These are phyloP conservation scores for Oophaga sylvatica DNA, from an alignment of 2,797 vertebrate genomes.

Conservation along the genomic window DNA sequence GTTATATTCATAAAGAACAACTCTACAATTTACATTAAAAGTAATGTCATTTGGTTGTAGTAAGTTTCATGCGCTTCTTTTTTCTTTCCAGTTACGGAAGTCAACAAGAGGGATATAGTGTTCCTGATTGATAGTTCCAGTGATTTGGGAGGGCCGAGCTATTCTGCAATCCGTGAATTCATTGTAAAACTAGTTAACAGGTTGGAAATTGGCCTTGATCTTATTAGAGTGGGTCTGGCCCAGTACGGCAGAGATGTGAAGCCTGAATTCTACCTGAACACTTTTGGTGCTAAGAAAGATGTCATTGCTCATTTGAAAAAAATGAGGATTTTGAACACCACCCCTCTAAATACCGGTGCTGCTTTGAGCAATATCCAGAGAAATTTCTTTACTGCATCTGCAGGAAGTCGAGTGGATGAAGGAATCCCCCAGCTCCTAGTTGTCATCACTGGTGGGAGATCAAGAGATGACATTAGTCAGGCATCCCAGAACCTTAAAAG, in stretches of 20 bases:
- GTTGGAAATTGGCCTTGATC: constrained; percentile 86
- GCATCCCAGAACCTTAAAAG: constrained; percentile 76
- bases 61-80: constrained; percentile 43
- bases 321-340: constrained; percentile 77
- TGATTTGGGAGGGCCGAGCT: constrained; percentile 73
- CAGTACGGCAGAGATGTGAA: constrained; percentile 78
- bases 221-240: constrained; percentile 86
- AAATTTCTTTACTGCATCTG: constrained; percentile 79
- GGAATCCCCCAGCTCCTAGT: constrained; percentile 86
- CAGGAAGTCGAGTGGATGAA: constrained; percentile 80
- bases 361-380: constrained; percentile 84
- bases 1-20: neutral
- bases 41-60: neutral
- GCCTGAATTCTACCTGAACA: constrained; percentile 86
- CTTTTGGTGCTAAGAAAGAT: constrained; percentile 72
- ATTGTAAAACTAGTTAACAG: constrained; percentile 80
- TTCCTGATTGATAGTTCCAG: constrained; percentile 92
- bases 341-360: constrained; percentile 80
- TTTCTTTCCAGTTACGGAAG: constrained; percentile 78
- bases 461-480: constrained; percentile 79
- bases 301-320: constrained; percentile 70
- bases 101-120: constrained; percentile 91
- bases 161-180: constrained; percentile 83
- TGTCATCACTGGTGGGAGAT: constrained; percentile 85
- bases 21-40: neutral